A percentile compares a stretch with the other conserved stretches of the same genome.
Conservation (phyloP, 2,888 invertebrate species). For the Cosmia pyralina region DNA sequence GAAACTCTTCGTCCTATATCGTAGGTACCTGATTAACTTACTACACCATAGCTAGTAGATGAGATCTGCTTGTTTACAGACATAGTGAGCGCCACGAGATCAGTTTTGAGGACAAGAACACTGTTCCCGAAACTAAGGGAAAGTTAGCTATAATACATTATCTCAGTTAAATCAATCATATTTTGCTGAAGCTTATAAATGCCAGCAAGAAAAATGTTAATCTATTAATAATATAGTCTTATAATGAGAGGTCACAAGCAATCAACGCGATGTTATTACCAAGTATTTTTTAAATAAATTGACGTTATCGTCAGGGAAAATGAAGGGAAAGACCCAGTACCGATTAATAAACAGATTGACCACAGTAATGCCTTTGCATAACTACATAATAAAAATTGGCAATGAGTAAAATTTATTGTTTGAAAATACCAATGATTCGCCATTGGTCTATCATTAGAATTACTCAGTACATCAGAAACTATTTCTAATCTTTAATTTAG, state of each 20-base stretch:
- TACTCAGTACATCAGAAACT: constrained; percentile 30
- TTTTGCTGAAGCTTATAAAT: neutral
- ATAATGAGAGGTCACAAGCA: neutral
- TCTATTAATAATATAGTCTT: neutral
- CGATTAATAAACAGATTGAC: constrained; percentile 3
- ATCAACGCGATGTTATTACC: constrained; percentile 1
- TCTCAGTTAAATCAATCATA: neutral
- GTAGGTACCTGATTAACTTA: neutral
- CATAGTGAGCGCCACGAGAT: neutral
- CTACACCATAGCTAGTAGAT: neutral
- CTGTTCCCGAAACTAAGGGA: neutral
- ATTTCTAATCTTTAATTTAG: constrained; percentile 30
- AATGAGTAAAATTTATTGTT: constrained; percentile 31
- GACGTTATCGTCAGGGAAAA: constrained; percentile 23
- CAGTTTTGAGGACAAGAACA: neutral
- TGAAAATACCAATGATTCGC: constrained; percentile 37
- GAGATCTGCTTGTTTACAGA: neutral
- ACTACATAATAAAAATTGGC: constrained; percentile 31
- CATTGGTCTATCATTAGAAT: constrained; percentile 13
- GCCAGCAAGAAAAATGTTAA: neutral
- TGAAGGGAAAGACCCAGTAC: constrained; percentile 19
- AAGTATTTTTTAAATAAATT: constrained; percentile 3
- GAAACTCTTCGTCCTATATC: neutral
- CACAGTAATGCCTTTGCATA: constrained; percentile 15
- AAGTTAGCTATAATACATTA: neutral